Evolutionary conservation across 2,113 vertebrate species (phyloP), one percentile per base, ranked within the genome.

Genomic region (Labeo rohita): DNA sequence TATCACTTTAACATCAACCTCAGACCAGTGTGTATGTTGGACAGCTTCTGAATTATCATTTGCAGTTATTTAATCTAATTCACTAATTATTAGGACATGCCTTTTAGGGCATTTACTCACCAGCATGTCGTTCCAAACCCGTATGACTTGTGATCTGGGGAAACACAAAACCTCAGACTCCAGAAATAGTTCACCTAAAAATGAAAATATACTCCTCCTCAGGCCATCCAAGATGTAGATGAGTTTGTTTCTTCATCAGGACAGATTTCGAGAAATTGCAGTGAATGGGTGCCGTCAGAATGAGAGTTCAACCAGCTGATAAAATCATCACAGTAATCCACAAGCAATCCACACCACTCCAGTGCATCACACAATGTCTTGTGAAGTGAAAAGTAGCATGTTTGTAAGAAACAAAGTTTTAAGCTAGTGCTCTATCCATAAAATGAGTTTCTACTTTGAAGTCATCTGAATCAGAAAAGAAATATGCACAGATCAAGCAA

Each of bases 1-100:
- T 80, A 3, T 72, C 49, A 28, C 56, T 84, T 21, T 78, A 87
- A 79, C 59, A 34, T 23, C 86, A 72, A 82, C n/a, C 43, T n/a
- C 81, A 59, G 82, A 43, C 15, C 16, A 3, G 0, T 72, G 8
- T 72, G 1, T 72, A 72, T 10, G 50, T 11, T 45, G 8, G 36
- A 59, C 15, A 9, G 59, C 5, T 36, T 80, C 36, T 45, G 12
- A 78, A 56, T 5, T 18, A 23, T 77, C 54, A 13, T 61, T 77
- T 77, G 50, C 28, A 18, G 49, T 54, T 11, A 77, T 54, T 36
- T 50, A 3, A n/a, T 80, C n/a, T 68, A 82, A 82, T 68, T 50
- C 16, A 82, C 63, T 68, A 52, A 82, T 50, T 82, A 36, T 82
- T 72, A 21, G 68, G 23, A 36, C 23, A 66, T 49, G 12, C 10